Percentiles rank a stretch among this genome's conserved stretches.
Conservation (phyloP, 2,113 vertebrate species). For the Ahaetulla prasina region DNA sequence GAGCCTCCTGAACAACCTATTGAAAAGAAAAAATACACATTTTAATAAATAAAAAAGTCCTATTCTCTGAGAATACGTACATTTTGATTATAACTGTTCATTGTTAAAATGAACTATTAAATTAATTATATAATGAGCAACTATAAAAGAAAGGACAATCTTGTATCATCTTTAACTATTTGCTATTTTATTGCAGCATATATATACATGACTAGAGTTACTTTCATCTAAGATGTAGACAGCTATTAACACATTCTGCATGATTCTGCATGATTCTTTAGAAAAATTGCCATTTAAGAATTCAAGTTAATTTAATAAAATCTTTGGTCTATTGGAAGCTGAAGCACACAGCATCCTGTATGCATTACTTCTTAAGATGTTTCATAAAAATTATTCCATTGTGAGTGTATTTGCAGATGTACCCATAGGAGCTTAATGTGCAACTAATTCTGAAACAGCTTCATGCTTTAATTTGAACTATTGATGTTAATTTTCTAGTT, state of each 20-base stretch:
- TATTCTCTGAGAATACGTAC: background rate
- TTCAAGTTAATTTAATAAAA: background rate
- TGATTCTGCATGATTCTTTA: background rate
- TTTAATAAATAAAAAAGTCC: background rate
- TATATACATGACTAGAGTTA: no score
- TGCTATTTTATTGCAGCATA: background rate
- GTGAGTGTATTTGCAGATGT: no score
- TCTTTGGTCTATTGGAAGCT: background rate
- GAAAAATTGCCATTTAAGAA: background rate
- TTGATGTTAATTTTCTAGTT: background rate
- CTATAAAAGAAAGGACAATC: background rate
- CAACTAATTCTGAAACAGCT: background rate
- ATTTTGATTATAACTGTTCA: background rate
- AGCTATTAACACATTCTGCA: background rate
- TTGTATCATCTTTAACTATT: background rate
- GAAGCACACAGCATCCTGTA: no score
- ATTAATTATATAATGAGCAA: background rate
- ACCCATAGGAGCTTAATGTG: background rate
- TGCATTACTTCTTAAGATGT: no score
- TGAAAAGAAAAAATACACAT: background rate
- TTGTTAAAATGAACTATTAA: background rate
- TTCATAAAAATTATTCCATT: no score
- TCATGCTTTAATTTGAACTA: background rate
- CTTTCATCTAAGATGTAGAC: background rate
- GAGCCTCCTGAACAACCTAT: conserved; percentile 89